A percentile compares a stretch with the other conserved stretches of the same genome.
Conservation (phyloP, 2,113 vertebrate genomes). For the Egretta garzetta region DNA sequence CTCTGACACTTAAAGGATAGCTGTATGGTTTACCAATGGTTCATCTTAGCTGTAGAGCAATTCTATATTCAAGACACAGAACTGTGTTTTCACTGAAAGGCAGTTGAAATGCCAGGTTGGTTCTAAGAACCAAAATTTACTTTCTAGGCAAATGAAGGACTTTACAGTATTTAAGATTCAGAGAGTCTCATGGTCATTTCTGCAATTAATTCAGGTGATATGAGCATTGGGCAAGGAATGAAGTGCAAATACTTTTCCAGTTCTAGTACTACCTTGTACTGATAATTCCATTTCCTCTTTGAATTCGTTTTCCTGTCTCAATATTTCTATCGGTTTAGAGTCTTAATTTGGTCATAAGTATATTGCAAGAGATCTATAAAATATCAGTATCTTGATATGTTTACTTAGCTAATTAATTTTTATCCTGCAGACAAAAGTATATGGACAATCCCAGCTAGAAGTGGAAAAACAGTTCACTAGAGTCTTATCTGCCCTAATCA, state of each 20-base stretch:
- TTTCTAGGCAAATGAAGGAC: neutral
- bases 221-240: neutral
- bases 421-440: neutral
- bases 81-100: neutral
- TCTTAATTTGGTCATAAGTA: rapidly evolving
- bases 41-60: neutral
- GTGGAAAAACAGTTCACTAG: neutral
- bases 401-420: neutral
- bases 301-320: neutral
- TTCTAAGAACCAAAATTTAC: neutral
- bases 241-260: neutral
- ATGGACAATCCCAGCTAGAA: neutral
- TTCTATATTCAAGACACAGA: neutral
- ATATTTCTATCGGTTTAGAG: neutral
- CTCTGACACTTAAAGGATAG: neutral
- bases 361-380: neutral
- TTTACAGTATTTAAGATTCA: neutral
- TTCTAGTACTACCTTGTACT: neutral
- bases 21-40: neutral
- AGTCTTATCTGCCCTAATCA: neutral
- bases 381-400: neutral
- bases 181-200: neutral
- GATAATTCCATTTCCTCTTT: neutral
- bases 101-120: neutral
- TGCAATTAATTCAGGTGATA: neutral